Percentiles rank a stretch among this genome's conserved stretches.
These are phyloP conservation scores for Tenthredo livida DNA, from an alignment of 2,888 invertebrate genomes.

Conservation along the genomic window DNA sequence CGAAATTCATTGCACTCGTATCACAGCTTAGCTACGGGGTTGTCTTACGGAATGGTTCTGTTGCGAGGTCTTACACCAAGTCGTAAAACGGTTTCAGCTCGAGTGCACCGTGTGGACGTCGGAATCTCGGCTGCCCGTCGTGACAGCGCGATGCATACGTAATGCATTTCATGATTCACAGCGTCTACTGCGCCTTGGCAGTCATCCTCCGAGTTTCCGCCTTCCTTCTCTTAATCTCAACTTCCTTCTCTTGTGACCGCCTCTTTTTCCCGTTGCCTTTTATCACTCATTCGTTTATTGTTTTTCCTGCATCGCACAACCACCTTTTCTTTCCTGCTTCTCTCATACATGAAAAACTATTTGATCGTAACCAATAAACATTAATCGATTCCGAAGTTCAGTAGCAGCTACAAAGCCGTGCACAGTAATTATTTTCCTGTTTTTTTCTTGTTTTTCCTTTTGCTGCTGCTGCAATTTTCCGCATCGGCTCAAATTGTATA, in stretches of 20 bases:
- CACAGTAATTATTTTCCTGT: neutral
- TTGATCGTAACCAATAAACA: neutral
- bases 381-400: slow-evolving; percentile 16
- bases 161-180: slow-evolving; percentile 64
- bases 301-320: slow-evolving; percentile 9
- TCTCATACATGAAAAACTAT: slow-evolving; percentile 36
- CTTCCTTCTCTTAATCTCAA: slow-evolving; percentile 37
- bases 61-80: slow-evolving; percentile 33
- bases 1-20: slow-evolving; percentile 8
- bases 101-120: slow-evolving; percentile 62
- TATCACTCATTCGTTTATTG: slow-evolving; percentile 32
- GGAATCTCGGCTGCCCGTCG: slow-evolving; percentile 62
- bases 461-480: neutral
- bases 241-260: slow-evolving; percentile 33
- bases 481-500: neutral
- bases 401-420: neutral
- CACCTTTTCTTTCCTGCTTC: slow-evolving; percentile 3
- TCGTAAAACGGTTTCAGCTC: slow-evolving; percentile 59
- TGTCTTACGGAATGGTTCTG: slow-evolving; percentile 7
- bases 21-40: neutral
- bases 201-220: slow-evolving; percentile 44
- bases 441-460: neutral
- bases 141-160: slow-evolving; percentile 67
- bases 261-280: slow-evolving; percentile 28
- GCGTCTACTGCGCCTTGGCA: slow-evolving; percentile 56